A percentile compares a stretch with the other conserved stretches of the same genome.
These are phyloP conservation scores for Alectura lathami DNA, from an alignment of 2,113 vertebrate genomes.

Conservation along the genomic window DNA sequence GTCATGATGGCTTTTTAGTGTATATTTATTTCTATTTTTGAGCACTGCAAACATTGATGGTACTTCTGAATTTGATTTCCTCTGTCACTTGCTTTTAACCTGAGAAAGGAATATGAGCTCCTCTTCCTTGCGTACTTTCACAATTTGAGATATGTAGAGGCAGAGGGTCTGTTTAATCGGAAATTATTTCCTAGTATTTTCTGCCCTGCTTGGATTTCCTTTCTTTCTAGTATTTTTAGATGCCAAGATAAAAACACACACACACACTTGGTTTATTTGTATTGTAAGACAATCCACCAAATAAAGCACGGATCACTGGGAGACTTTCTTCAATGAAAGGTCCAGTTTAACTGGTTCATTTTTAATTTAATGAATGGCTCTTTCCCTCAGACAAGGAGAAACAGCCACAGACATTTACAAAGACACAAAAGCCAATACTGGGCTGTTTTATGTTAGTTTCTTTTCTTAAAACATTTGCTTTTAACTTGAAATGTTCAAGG, in stretches of 20 bases:
- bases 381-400: constrained; percentile 57
- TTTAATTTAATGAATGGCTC: constrained; percentile 75
- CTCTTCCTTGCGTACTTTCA: constrained; percentile 5
- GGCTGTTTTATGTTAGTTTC: constrained; percentile 65
- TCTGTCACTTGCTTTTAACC: constrained; percentile 59
- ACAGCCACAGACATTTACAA: constrained; percentile 65
- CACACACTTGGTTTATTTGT: constrained; percentile 69
- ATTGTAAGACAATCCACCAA: constrained; percentile 74
- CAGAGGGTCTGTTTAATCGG: constrained; percentile 49
- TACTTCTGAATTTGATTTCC: constrained; percentile 50
- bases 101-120: constrained; percentile 41
- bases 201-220: constrained; percentile 67
- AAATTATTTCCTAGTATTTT: constrained; percentile 71
- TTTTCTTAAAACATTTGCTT: constrained; percentile 75
- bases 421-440: constrained; percentile 67
- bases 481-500: constrained; percentile 66
- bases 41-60: not conserved
- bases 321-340: constrained; percentile 75
- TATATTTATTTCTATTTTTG: constrained; percentile 3
- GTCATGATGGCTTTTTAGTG: not conserved
- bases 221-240: constrained; percentile 78
- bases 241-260: constrained; percentile 60
- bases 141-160: constrained; percentile 3
- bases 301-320: constrained; percentile 72
- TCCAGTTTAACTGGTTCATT: constrained; percentile 65